Percentiles rank a stretch among this genome's conserved stretches.
Conservation (phyloP, 2,888 invertebrate species). For the Nymphalis polychloros region DNA sequence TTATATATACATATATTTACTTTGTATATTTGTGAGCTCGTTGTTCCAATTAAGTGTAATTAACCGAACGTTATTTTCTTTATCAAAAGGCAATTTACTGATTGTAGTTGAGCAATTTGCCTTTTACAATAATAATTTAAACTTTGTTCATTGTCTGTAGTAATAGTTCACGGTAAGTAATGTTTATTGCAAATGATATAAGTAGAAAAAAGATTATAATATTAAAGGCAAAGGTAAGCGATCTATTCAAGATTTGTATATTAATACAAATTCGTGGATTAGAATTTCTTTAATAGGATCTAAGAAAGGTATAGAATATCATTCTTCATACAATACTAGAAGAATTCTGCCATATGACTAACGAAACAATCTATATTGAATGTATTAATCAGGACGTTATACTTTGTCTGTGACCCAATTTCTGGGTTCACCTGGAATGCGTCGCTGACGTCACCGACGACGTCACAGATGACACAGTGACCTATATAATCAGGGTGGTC, state of each 20-base stretch:
- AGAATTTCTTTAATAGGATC: too few species aligned
- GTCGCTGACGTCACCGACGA: conserved; percentile 65
- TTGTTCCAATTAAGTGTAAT: conserved; percentile 3
- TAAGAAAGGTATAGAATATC: too few species aligned
- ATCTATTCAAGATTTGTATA: too few species aligned
- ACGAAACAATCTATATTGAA: too few species aligned
- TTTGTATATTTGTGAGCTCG: background rate
- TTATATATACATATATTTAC: background rate
- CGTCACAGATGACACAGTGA: conserved; percentile 73
- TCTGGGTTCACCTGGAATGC: conserved; percentile 61
- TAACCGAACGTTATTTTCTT: background rate
- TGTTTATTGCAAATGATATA: background rate
- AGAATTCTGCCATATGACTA: too few species aligned
- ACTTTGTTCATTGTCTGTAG: background rate
- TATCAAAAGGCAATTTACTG: conserved; percentile 6
- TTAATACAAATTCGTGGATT: too few species aligned
- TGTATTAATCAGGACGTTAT: background rate
- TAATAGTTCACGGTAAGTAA: background rate
- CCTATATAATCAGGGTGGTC: conserved; percentile 55
- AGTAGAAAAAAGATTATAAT: background rate
- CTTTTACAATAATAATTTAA: background rate
- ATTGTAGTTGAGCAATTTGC: background rate
- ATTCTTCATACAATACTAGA: too few species aligned
- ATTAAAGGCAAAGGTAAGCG: too few species aligned
- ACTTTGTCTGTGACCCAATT: conserved; percentile 52